Base-by-base conservation (phyloP, 2,113 vertebrate genomes). In the Myiozetetes cayanensis region DNA sequence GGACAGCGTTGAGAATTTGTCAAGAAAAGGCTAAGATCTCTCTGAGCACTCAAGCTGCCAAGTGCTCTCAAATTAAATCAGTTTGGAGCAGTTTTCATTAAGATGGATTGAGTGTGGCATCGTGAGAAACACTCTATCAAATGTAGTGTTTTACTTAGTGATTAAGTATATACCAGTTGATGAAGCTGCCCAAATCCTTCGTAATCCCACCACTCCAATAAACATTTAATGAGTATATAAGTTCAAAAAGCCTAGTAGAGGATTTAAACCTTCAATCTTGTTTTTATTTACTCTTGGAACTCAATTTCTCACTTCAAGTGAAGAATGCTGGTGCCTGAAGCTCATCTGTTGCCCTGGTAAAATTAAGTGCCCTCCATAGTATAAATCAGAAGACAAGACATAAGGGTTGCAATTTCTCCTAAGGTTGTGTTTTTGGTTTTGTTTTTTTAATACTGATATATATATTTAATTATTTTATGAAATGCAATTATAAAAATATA, bases 91-190 rank as follows among this genome's bases (percentile, higher is more conserved):
- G 97, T 99, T 99, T 99, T 99, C 99, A 99, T 99, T 99, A 99
- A 99, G 99, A 99, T 98, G 99, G 99, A 99, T 99, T 99, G 99
- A 98, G 99, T 98, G 98, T 97, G 98, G 99, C 98, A 99, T 99
- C 98, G 99, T 99, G 98, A 99, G 99, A 99, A 99, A 99, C 99
- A 99, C 99, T 99, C 99, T 99, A 99, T 99, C 99, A 99, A 99
- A 99, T 99, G 98, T 98, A 99, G 99, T 99, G 99, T 99, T 99
- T 99, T 99, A 99, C 99, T 99, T 99, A 99, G 99, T 99, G 99
- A 99, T 99, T 99, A 99, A 98, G 98, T 98, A 98, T 98, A 98
- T 98, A 98, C 98, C 98, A 98, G 98, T 98, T 99, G 98, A 99
- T 98, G 98, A 98, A 98, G 98, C 98, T 98, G 98, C 97, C 97